Evolutionary conservation across 2,888 invertebrate species (phyloP), one percentile per base, ranked within the genome.

Genomic region (Kryphioiulus occultus): DNA sequence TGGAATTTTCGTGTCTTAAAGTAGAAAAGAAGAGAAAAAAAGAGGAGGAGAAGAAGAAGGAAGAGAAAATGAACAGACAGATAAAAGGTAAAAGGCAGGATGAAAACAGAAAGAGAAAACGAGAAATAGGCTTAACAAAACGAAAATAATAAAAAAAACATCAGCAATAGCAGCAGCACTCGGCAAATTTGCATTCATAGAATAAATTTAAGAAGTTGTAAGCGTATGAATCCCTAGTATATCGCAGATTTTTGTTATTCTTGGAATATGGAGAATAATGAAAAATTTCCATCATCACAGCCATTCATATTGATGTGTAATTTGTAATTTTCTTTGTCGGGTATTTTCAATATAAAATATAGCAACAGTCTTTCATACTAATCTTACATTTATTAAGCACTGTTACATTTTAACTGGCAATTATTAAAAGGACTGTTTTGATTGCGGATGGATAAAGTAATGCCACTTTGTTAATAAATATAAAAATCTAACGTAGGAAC

Each of bases 21-120:
- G 86, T 53, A 68, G 86, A 68, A 83, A 68, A 82, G 39, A 88
- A 42, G 42, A 85, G 47, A 53, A 87, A 87, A 39, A 85, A 68
- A 53, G 87, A 47, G 59, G 82, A 86, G 47, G 85, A 53, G 47
- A 32, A 78, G 68, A 87, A 32, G 83, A 86, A 88, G 87, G 88
- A 68, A 44, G 53, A 53, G 15, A 59, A 85, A 82, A 87, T 42
- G 47, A 59, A 78, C 26, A 39, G 30, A 87, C 47, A 89, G 39
- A 90, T 89, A n/a, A 89, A 89, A 86, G 88, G 89, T 86, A 88
- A 89, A 82, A 89, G 87, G 87, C 88, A 89, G 89, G 88, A 88
- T 89, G 84, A 35, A 84, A 84, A 42, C n/a, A 83, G 82, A 22
- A 83, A 83, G 84, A 42, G 84, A 42, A 42, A 84, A 84, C 22